Percentiles rank a stretch among this genome's conserved stretches.
phyloP scores from a whole-genome alignment of 2,113 vertebrate genomes.

The Salvelinus sp. region DNA sequence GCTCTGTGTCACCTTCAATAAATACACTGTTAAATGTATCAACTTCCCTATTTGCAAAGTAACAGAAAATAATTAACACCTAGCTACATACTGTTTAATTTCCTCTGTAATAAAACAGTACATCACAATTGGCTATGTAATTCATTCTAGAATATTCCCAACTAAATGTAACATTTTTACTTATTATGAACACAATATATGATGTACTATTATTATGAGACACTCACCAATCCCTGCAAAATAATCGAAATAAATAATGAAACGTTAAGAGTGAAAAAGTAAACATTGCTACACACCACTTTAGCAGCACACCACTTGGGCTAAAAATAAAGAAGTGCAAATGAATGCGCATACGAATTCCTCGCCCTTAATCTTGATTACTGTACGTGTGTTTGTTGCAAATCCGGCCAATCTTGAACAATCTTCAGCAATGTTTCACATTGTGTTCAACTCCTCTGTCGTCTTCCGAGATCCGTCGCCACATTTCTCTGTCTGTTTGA shows the following conservation, averaged over 20 bases:
- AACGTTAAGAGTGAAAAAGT: not conserved
- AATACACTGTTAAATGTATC: too few relatives aligned
- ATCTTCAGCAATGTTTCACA: not conserved
- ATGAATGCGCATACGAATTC: not conserved
- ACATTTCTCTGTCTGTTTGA: not conserved
- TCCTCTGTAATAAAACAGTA: too few relatives aligned
- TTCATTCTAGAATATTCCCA: too few relatives aligned
- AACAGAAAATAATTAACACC: too few relatives aligned
- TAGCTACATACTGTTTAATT: too few relatives aligned
- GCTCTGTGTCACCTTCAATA: not conserved
- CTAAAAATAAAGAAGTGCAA: not conserved
- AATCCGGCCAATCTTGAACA: not conserved
- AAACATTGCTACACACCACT: not conserved
- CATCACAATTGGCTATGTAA: too few relatives aligned
- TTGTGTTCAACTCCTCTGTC: not conserved
- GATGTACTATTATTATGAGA: not conserved
- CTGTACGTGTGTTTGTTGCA: not conserved
- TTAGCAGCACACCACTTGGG: not conserved
- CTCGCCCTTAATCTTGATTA: not conserved
- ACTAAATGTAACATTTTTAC: too few relatives aligned
- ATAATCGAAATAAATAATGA: not conserved
- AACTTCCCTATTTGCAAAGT: too few relatives aligned
- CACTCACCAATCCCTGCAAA: not conserved
- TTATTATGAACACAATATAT: too few relatives aligned
- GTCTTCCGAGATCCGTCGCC: not conserved